A percentile compares a stretch with the other conserved stretches of the same genome.
phyloP scores from a whole-genome alignment of 92 coral and sea anemone species.

The Heliopora coerulea region DNA sequence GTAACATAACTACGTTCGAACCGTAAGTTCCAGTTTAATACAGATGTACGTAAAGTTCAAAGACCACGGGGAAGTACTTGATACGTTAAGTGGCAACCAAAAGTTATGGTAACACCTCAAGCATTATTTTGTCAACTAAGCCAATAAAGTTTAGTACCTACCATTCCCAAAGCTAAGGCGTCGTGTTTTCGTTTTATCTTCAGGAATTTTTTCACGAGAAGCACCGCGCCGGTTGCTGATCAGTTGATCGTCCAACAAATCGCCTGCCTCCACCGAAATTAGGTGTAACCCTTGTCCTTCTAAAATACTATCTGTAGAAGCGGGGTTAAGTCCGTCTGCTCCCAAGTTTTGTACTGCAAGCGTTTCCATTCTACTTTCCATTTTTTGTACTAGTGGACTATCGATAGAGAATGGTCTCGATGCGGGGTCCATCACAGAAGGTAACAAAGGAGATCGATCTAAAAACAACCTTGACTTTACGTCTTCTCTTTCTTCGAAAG shows the following conservation, averaged over 20 bases:
- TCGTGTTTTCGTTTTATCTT: neutral
- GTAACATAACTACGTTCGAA: too few species aligned
- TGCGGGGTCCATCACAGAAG: neutral
- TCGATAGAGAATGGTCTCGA: neutral
- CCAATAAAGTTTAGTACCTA: too few species aligned
- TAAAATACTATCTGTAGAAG: neutral
- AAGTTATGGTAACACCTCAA: too few species aligned
- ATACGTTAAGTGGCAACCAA: too few species aligned
- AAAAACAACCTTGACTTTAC: slow-evolving; percentile 19
- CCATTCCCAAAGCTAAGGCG: neutral
- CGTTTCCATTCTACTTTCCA: too few species aligned
- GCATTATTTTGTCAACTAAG: too few species aligned
- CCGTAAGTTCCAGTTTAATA: too few species aligned
- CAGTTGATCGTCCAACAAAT: slow-evolving; percentile 7
- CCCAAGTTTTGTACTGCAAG: too few species aligned
- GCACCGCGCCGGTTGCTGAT: neutral
- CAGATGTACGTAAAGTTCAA: too few species aligned
- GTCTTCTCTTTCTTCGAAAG: neutral
- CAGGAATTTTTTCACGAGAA: neutral
- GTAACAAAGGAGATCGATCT: neutral
- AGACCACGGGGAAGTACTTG: too few species aligned
- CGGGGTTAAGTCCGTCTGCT: too few species aligned
- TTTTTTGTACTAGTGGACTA: too few species aligned
- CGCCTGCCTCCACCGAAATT: slow-evolving; percentile 6
- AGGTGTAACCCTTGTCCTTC: neutral